Evolutionary conservation across 1,140 invertebrate species (phyloP).

Genomic region (Scaptomyza pallida): DNA sequence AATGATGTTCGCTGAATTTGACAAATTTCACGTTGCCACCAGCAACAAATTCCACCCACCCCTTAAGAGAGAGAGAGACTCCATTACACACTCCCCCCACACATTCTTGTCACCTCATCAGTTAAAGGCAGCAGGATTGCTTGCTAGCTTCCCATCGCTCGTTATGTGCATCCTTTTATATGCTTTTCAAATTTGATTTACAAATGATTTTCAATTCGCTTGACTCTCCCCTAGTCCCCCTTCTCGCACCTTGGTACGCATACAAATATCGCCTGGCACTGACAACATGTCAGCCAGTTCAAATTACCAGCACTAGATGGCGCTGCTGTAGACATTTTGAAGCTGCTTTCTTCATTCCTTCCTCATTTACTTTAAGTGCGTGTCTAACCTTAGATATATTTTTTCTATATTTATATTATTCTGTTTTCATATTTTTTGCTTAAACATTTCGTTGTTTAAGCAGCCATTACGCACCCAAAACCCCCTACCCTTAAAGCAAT

Average conservation of each 20-base stretch:
- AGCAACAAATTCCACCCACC: constrained; percentile 7
- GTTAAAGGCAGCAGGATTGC: background rate
- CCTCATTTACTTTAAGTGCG: constrained; percentile 7
- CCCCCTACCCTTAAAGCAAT: background rate
- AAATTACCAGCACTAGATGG: constrained; percentile 20
- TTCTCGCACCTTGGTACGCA: background rate
- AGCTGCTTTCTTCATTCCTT: background rate
- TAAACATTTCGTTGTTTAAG: constrained; percentile 10
- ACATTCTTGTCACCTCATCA: background rate
- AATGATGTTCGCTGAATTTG: constrained; percentile 63
- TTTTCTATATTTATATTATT: constrained; percentile 1
- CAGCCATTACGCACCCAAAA: constrained; percentile 8
- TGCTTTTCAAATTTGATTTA: constrained; percentile 62
- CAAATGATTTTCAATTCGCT: constrained; percentile 66
- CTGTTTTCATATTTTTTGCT: constrained; percentile 9
- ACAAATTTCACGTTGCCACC: constrained; percentile 56
- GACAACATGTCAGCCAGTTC: constrained; percentile 31
- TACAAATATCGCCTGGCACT: constrained; percentile 11
- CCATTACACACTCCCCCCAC: no score
- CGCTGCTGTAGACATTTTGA: constrained; percentile 2
- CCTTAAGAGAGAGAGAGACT: no score
- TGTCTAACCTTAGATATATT: constrained; percentile 13
- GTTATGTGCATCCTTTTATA: constrained; percentile 51
- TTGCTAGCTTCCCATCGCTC: constrained; percentile 2
- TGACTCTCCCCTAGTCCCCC: no score